Evolutionary conservation across 2,797 vertebrate species (phyloP), one percentile per base, ranked within the genome.

Genomic region (Miichthys miiuy): DNA sequence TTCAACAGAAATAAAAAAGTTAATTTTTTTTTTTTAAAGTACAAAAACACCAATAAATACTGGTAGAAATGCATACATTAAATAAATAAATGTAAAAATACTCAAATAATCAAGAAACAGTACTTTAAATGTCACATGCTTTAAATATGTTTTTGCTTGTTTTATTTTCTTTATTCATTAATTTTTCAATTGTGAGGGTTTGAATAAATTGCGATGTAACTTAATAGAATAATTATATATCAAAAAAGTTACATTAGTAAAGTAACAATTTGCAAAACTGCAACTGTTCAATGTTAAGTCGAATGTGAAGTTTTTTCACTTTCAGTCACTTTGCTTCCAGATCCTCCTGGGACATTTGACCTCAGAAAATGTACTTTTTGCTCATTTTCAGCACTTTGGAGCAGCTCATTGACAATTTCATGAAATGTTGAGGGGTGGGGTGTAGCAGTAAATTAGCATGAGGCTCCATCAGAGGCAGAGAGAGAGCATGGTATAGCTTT

Each of bases 371-470:
- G 23, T 34, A 51, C 11, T 46, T 72, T 52, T 75, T 57, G 9
- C 58, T 78, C 18, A 61, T 62, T 77, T 86, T 41, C 42, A 70
- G 65, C 47, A 74, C 60, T 74, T 77, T 60, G 27, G 68, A 71
- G 58, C 17, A 38, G 72, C 77, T 88, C 77, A 54, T 67, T 81
- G 69, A 89, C 50, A 66, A 54, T 58, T 85, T 84, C 65, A 75
- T 72, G 52, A 75, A 66, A 52, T 79, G 68, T 48, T 62, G 57
- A 38, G 56, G 38, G 70, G 3, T 2, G 16, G 41, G 51, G 64
- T 38, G 74, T 51, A 34, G 65, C 68, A 68, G 70, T 91, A 87
- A 91, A 93, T 91, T 89, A 89, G 84, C 81, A 84, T 71, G 76
- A 63, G 85, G 76, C 81, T 88, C 86, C 84, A 87, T 91, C 79